These are phyloP conservation scores for Ormyrus labotus DNA, from an alignment of 2,888 invertebrate genomes.

Conservation along the genomic window DNA sequence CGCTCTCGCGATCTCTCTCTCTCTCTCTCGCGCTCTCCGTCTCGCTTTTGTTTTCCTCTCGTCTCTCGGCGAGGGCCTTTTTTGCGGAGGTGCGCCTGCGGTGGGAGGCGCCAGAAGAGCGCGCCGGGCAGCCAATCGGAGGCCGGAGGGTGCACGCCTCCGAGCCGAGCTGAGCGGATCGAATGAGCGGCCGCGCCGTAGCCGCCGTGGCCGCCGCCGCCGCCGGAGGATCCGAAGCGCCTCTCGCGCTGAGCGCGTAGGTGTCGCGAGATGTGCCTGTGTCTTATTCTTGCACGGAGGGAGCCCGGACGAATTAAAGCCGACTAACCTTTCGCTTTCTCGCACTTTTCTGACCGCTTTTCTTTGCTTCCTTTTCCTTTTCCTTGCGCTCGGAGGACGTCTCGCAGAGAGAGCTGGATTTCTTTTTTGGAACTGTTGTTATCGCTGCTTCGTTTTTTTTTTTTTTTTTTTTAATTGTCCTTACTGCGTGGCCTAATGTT, in stretches of 20 bases:
- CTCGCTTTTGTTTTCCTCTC: conserved; percentile 37
- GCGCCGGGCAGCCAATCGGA: conserved; percentile 65
- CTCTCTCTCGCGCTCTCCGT: no score
- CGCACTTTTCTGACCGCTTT: neutral
- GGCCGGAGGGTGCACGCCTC: conserved; percentile 64
- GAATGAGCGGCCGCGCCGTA: neutral
- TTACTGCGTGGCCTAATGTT: no score
- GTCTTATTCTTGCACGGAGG: no score
- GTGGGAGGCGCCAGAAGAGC: conserved; percentile 66
- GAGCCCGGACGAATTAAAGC: neutral
- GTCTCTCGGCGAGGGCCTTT: conserved; percentile 29
- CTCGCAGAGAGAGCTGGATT: no score
- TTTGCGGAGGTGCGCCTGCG: conserved; percentile 66
- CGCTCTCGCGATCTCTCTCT: neutral
- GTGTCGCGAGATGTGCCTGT: no score
- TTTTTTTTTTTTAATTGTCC: no score
- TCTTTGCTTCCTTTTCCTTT: no score
- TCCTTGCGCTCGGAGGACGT: no score
- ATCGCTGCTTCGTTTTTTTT: no score
- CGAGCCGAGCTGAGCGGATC: conserved; percentile 55
- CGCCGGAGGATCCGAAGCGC: neutral
- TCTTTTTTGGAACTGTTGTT: no score
- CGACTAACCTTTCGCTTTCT: neutral
- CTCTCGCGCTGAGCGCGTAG: neutral
- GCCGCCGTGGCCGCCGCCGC: neutral